phyloP scores from a whole-genome alignment of 1,140 invertebrate species.

The Drosophila willistoni region DNA sequence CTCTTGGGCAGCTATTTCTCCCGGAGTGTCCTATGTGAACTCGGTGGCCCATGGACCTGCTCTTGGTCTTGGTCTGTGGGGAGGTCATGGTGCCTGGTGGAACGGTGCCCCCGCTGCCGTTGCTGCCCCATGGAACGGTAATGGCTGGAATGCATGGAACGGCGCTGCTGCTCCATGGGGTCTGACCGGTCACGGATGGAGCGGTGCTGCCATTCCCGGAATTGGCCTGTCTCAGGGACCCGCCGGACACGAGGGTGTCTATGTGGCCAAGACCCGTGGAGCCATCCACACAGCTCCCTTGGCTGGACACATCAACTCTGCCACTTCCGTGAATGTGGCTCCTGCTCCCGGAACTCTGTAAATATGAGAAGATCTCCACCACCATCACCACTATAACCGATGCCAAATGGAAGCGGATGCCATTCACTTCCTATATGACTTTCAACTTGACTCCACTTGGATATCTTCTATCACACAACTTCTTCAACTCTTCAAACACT shows the following conservation, averaged over 20 bases:
- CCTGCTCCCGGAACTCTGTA: slow-evolving; percentile 84
- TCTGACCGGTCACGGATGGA: slow-evolving; percentile 60
- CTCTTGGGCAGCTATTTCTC: slow-evolving; percentile 67
- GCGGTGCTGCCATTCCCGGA: slow-evolving; percentile 69
- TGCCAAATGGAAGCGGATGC: slow-evolving; percentile 59
- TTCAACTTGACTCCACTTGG: slow-evolving; percentile 54
- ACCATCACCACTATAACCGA: slow-evolving; percentile 28
- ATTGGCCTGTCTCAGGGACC: slow-evolving; percentile 78
- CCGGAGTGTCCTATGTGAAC: slow-evolving; percentile 74
- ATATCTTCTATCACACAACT: slow-evolving; percentile 46
- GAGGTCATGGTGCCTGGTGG: slow-evolving; percentile 57
- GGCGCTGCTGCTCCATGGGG: slow-evolving; percentile 63
- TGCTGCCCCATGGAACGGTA: slow-evolving; percentile 40
- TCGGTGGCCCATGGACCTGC: slow-evolving; percentile 62
- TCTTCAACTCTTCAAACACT: slow-evolving; percentile 45
- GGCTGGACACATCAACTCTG: slow-evolving; percentile 83
- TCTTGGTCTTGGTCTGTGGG: slow-evolving; percentile 60
- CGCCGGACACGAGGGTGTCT: slow-evolving; percentile 77
- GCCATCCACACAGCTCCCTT: slow-evolving; percentile 84
- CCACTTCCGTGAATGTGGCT: slow-evolving; percentile 83
- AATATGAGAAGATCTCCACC: slow-evolving; percentile 29
- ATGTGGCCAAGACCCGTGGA: slow-evolving; percentile 84
- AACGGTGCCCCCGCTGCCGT: slow-evolving; percentile 65
- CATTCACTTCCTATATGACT: slow-evolving; percentile 50
- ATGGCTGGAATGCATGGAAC: slow-evolving; percentile 3